A percentile compares a stretch with the other conserved stretches of the same genome.
These are phyloP conservation scores for Malthinus flaveolus DNA, from an alignment of 2,888 invertebrate genomes.

Conservation along the genomic window DNA sequence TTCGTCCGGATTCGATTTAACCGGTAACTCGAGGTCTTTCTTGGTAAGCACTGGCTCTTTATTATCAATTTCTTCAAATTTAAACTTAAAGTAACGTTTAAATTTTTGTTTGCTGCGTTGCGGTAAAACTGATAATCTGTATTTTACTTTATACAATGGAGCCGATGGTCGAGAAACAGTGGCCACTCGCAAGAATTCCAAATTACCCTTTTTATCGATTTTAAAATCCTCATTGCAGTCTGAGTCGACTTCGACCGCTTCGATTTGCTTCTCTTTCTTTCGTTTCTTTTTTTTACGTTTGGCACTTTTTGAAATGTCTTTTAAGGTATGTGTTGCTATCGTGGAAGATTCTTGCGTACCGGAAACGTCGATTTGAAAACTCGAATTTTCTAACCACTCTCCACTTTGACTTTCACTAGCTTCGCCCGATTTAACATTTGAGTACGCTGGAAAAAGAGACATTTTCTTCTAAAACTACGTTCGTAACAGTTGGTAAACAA, in stretches of 20 bases:
- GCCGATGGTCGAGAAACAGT: slow-evolving; percentile 68
- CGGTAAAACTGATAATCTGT: slow-evolving; percentile 21
- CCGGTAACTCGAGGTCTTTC: slow-evolving; percentile 25
- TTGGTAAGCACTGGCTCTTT: slow-evolving; percentile 37
- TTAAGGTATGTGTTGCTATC: background rate
- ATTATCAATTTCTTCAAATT: slow-evolving; percentile 32
- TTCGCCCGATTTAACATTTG: slow-evolving; percentile 35
- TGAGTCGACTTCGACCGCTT: slow-evolving; percentile 23
- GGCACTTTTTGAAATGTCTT: background rate
- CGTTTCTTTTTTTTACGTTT: slow-evolving; percentile 10
- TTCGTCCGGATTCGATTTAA: slow-evolving; percentile 15
- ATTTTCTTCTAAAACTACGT: slow-evolving; percentile 36
- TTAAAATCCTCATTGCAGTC: slow-evolving; percentile 57
- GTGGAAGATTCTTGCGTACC: background rate
- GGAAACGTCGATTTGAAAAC: slow-evolving; percentile 49
- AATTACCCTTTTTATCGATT: slow-evolving; percentile 61
- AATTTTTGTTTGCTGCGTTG: slow-evolving; percentile 40
- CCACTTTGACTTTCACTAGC: slow-evolving; percentile 26
- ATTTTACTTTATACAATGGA: slow-evolving; percentile 57
- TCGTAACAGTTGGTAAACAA: background rate
- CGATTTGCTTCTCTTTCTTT: slow-evolving; percentile 13
- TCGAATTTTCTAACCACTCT: slow-evolving; percentile 52
- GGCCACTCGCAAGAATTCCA: slow-evolving; percentile 61
- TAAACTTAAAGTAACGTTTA: slow-evolving; percentile 45
- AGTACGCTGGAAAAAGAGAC: slow-evolving; percentile 57